Percentiles rank a stretch among this genome's conserved stretches.
Evolutionary conservation across 2,797 vertebrate genomes (phyloP).

Genomic region (Gobionotothen gibberifrons): DNA sequence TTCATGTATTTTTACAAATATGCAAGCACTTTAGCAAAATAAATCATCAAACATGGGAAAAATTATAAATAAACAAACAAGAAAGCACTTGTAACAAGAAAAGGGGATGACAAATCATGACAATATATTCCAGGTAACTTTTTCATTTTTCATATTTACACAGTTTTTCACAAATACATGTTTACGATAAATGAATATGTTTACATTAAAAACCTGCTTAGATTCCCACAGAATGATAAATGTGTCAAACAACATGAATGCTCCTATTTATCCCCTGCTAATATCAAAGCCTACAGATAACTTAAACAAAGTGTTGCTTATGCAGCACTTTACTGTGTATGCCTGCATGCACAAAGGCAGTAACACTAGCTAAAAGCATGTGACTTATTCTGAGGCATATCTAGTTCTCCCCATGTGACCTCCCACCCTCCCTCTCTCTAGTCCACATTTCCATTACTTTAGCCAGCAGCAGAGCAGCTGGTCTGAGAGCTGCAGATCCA

Average conservation of each 20-base stretch:
- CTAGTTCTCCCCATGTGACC: slow-evolving; percentile 71
- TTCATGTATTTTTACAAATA: too few relatives aligned
- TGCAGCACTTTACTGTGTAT: slow-evolving; percentile 1
- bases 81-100: too few relatives aligned
- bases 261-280: background rate
- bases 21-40: too few relatives aligned
- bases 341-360: slow-evolving; percentile 38
- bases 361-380: slow-evolving; percentile 52
- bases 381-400: slow-evolving; percentile 60
- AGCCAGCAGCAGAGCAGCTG: slow-evolving; percentile 54
- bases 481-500: slow-evolving; percentile 49
- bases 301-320: slow-evolving; percentile 11
- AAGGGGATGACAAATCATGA: too few relatives aligned
- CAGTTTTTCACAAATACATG: background rate
- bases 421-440: slow-evolving; percentile 8
- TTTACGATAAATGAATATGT: background rate
- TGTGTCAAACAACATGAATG: background rate
- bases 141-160: background rate
- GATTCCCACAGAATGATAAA: background rate
- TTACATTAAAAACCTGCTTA: background rate
- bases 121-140: background rate
- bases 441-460: slow-evolving; percentile 64
- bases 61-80: too few relatives aligned
- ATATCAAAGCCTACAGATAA: background rate
- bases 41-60: too few relatives aligned